Base-by-base conservation (phyloP, 2,888 invertebrate species). In the Protophormia terraenovae region DNA sequence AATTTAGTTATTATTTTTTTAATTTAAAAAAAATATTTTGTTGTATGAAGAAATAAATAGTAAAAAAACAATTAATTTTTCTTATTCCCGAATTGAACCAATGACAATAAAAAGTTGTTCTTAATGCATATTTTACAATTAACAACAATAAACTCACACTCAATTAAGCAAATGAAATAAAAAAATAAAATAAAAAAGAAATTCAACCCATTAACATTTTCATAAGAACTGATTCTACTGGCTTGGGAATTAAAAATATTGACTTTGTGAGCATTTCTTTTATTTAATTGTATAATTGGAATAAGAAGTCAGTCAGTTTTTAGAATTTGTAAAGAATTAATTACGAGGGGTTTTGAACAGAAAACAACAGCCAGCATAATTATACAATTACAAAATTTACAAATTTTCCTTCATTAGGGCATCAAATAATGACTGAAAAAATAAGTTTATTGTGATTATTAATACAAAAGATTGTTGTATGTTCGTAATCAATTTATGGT, bases 401-500 rank as follows among this genome's bases (percentile, higher is more conserved):
- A 45, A 55, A 24, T 45, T 72, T 29, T 16, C 5, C 32, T 45
- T 35, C 66, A 66, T 24, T 58, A 24, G 38, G 14, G 8, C n/a
- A 55, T 22, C 32, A 24, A 53, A 55, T 19, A 58, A 60, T 69
- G 22, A 62, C 62, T 53, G 29, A 62, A 62, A 10, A 14, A 19
- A 66, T n/a, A n/a, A n/a, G n/a, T n/a, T 32, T 41, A 27, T 8
- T 75, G 22, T 38, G 16, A 60, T 53, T 22, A 41, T 50, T 38
- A 4, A 32, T 22, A 50, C 22, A 64, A 72, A 60, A 35, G 6
- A 29, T 41, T 16, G 16, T 8, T n/a, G 8, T n/a, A n/a, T n/a
- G n/a, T n/a, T n/a, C n/a, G 41, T 60, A 79, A 79, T 71, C 64
- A 64, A 71, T 62, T 76, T 50, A 62, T 50, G 24, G 60, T 62